Base-by-base conservation (phyloP, 2,888 invertebrate genomes). In the Cephus spinipes region DNA sequence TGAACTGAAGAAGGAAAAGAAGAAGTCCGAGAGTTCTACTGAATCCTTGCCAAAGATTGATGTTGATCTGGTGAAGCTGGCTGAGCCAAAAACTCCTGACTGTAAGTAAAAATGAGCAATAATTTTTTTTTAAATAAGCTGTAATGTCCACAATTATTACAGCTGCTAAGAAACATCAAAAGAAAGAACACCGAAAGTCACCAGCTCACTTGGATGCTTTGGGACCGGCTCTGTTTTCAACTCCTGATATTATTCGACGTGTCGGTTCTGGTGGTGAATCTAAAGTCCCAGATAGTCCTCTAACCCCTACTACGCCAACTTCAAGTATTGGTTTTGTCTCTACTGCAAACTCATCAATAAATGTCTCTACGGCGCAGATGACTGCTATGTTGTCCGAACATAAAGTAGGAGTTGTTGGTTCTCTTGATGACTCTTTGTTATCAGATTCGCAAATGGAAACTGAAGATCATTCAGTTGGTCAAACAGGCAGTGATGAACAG, bases 201-300 rank as follows among this genome's bases (percentile, higher is more conserved):
- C 94, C 94, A 31, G 93, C 94, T 30, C 94, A 94, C 87, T 92
- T 94, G 73, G 92, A 93, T 79, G 87, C 92, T 55, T 82, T 93
- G 68, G 93, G 92, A 4, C 93, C 96, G 79, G 95, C 95, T 68
- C 91, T 96, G 79, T 96, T 96, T 90, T 96, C 96, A 11, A 94
- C 96, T 71, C 96, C 96, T 32, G 96, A 96, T 92, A 95, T 96
- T 77, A 96, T 96, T 79, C 93, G 95, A 85, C 93, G 96, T 85
- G 95, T 96, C 30, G 93, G 93, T 77, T 92, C 93, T 73, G 93
- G 93, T 77, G 90, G 88, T 73, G 94, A 94, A 86, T 83, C 89
- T 3, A 89, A 90, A 89, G 86, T 73, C 36, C 73, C 79, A 83
- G 92, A 92, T 79, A 88, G 88, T 36, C 82, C 89, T 9, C 83